Base-by-base conservation (phyloP, 1,140 invertebrate species). In the Pristionchus pacificus region DNA sequence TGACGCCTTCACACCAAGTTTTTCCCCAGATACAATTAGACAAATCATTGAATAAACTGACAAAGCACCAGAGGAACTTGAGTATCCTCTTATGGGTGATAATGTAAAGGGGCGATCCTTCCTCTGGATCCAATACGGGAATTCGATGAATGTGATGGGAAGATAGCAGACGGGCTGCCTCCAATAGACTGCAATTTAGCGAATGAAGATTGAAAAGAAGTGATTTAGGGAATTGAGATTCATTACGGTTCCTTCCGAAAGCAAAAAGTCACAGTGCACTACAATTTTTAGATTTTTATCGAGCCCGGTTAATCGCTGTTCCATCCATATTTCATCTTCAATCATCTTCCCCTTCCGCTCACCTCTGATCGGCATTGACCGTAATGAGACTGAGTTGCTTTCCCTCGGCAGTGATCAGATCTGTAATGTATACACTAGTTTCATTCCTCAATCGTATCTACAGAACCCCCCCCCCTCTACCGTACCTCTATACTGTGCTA, bases 61-160 rank as follows among this genome's bases (percentile, higher is more conserved):
- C 71, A 31, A 67, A 72, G 27, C 69, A 70, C 71, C 71, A 73
- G n/a, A 73, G 28, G 33, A 73, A 73, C 55, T 73, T 73, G 32
- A 73, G 66, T 27, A 73, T 68, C 25, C 71, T 31, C 38, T 73
- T 73, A 66, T 73, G 71, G 25, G 71, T 73, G 32, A 73, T 65
- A 31, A 73, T 73, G 71, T 68, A 73, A 28, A 73, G 71, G 0
- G 71, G 68, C 15, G 65, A 70, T 0, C 65, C 60, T 28, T 68
- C 33, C 13, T 61, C 58, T 0, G 71, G 65, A 49, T 73, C 71
- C 6, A 73, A 58, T 13, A 73, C 71, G 30, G 71, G 71, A 3
- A 73, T 57, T 27, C 71, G 65, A 28, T 73, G 71, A 24, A 73
- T 70, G 49, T 62, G 71, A 32, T 73, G 60, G 24, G 67, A 27